Evolutionary conservation across 2,113 vertebrate species (phyloP), one percentile per base, ranked within the genome.

Genomic region (Eolophus roseicapilla): DNA sequence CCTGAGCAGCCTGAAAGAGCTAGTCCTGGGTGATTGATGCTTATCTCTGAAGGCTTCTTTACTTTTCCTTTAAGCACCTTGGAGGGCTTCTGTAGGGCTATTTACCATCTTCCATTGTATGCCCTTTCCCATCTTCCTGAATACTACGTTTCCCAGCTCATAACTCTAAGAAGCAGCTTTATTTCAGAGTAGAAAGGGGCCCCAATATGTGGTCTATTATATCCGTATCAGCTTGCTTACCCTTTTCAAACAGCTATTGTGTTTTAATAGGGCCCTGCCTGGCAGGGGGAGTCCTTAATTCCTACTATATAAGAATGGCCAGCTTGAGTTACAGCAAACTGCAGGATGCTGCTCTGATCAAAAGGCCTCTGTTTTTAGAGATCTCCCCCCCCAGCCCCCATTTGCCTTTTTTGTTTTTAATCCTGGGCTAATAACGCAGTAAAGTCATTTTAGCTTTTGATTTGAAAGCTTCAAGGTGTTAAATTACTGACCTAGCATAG

Each of bases 191-290:
- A 98, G 96, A 98, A 98, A 98, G 82, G 88, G 92, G 74, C 95
- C 97, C 90, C 97, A 96, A 97, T 98, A 98, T 98, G 98, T 98
- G 97, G 98, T 95, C 97, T 98, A 97, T 98, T 98, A 98, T 98
- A 98, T 98, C 98, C 97, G 97, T 98, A 98, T 98, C 97, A 97
- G 92, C 97, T 98, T 98, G 97, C 98, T 98, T 98, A 97, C 97
- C 94, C 97, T 98, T 98, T 98, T 98, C 97, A 98, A 97, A 87
- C 94, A 98, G 97, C 97, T 97, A 98, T 98, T 98, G 97, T 98
- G 96, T 97, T 98, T 98, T 98, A 98, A 98, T 98, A 98, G 97
- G 96, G 95, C 96, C 95, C 94, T 97, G 97, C 98, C 97, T 98
- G 96, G 97, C 97, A 97, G 97, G 97, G 96, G 96, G 96, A 97